Evolutionary conservation across 2,113 vertebrate species (phyloP).

Genomic region (Sylvia atricapilla): DNA sequence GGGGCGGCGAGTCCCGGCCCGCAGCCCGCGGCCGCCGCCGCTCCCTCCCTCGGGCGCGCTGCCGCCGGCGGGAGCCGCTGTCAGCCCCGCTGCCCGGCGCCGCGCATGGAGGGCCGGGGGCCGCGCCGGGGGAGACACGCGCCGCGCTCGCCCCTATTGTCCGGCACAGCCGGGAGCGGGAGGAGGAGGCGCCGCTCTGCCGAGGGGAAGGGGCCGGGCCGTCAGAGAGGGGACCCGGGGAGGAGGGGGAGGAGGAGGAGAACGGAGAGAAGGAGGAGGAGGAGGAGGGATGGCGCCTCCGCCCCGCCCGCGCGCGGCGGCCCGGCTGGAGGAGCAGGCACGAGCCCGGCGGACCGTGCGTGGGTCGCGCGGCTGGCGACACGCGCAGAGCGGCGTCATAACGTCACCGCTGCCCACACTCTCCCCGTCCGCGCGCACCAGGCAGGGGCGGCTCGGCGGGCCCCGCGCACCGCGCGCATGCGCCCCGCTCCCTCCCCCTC

Average conservation of each 20-base stretch:
- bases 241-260: not conserved
- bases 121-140: conserved; percentile 7
- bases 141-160: conserved; percentile 47
- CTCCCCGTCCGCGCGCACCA: not conserved
- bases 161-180: conserved; percentile 26
- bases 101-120: conserved; percentile 13
- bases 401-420: conserved; percentile 34
- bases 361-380: conserved; percentile 43
- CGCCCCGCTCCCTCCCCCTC: not conserved
- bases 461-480: conserved; percentile 19
- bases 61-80: not conserved
- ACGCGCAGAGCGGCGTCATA: conserved; percentile 48
- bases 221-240: not conserved
- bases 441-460: not conserved
- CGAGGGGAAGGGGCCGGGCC: conserved; percentile 10
- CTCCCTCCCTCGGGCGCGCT: not conserved
- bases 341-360: conserved; percentile 16
- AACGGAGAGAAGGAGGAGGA: not conserved
- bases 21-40: not conserved
- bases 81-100: conserved; percentile 25
- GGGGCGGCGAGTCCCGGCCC: not conserved
- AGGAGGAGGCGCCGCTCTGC: not conserved
- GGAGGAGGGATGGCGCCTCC: not conserved
- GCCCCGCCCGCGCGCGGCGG: not conserved
- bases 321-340: not conserved